Conservation (phyloP, 2,113 vertebrate genomes). For the Grus americana region DNA sequence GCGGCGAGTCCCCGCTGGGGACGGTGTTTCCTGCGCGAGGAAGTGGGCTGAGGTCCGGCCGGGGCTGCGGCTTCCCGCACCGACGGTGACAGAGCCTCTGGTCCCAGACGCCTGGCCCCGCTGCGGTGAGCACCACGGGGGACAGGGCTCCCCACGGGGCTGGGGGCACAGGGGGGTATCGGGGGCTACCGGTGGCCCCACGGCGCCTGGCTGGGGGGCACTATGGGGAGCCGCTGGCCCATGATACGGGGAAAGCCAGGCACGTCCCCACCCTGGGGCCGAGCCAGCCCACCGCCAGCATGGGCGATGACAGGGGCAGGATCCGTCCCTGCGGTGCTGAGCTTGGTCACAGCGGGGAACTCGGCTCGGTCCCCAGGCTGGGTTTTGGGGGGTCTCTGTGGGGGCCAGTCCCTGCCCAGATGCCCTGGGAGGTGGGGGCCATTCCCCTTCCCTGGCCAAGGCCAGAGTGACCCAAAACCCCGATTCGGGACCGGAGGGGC, state of each 20-base stretch:
- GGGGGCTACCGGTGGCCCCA: neutral
- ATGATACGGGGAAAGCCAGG: accelerated
- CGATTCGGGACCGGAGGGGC: accelerated
- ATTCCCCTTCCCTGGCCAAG: neutral
- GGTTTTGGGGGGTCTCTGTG: neutral
- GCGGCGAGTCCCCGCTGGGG: neutral
- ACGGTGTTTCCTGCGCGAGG: neutral
- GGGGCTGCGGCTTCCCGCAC: neutral
- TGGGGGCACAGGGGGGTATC: accelerated
- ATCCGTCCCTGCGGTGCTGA: neutral
- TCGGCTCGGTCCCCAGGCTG: neutral
- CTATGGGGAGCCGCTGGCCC: accelerated
- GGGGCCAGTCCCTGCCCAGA: neutral
- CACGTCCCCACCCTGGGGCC: accelerated
- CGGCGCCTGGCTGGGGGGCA: neutral
- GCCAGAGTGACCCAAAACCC: neutral
- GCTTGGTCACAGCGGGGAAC: neutral
- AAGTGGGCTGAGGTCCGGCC: neutral
- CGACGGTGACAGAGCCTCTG: neutral
- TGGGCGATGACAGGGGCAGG: neutral
- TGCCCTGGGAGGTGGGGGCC: neutral
- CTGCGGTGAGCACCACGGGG: neutral
- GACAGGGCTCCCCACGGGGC: neutral
- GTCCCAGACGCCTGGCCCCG: neutral
- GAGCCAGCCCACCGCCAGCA: neutral